Conservation (phyloP, 2,797 vertebrate species). For the Pagetopsis macropterus region DNA sequence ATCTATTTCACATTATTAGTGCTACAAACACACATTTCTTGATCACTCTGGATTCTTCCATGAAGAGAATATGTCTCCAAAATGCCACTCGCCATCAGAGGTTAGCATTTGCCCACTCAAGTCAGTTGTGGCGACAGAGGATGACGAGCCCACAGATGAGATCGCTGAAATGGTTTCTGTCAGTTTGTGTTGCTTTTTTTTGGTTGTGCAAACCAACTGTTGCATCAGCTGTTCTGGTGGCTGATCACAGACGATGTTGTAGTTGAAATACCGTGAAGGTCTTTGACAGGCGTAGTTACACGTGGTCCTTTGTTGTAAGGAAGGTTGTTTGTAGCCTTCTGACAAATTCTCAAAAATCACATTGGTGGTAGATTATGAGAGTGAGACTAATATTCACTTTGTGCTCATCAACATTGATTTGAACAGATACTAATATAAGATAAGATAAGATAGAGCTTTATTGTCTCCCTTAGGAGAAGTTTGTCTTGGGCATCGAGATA, state of each 20-base stretch:
- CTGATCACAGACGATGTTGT: neutral
- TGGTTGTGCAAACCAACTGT: neutral
- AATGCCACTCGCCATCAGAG: no score
- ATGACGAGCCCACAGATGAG: neutral
- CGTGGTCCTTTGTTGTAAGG: neutral
- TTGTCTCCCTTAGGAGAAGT: no score
- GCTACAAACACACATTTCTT: neutral
- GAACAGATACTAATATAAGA: neutral
- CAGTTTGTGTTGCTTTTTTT: neutral
- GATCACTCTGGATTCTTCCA: neutral
- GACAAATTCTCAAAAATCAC: neutral
- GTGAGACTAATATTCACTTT: no score
- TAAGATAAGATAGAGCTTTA: no score
- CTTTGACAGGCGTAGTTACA: neutral
- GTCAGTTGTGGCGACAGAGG: neutral
- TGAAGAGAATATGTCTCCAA: neutral
- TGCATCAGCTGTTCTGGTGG: neutral
- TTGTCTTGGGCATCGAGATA: no score
- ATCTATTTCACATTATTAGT: neutral
- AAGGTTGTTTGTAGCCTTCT: neutral
- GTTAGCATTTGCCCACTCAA: neutral
- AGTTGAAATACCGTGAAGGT: slow-evolving; percentile 2
- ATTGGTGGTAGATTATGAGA: no score
- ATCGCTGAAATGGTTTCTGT: neutral
- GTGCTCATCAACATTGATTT: neutral